Percentiles rank a stretch among this genome's conserved stretches.
phyloP scores from a whole-genome alignment of 1,140 invertebrate genomes.

The Teleopsis dalmanni region DNA sequence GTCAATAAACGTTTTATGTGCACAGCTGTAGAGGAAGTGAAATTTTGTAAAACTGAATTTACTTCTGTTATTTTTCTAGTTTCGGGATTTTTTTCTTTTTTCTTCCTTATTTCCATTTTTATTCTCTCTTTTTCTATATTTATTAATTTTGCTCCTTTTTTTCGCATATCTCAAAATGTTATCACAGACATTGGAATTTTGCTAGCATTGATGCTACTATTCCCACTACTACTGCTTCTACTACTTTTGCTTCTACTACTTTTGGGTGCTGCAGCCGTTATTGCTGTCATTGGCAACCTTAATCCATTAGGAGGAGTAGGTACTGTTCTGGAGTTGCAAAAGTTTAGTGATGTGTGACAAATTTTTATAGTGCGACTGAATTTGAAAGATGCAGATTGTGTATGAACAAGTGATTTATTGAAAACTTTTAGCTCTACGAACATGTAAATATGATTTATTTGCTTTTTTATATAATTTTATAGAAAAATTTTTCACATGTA shows the following conservation, averaged over 20 bases:
- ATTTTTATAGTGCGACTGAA: background rate
- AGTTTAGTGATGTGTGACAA: background rate
- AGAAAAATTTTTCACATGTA: too few species aligned
- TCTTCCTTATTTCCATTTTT: background rate
- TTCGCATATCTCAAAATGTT: background rate
- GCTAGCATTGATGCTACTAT: background rate
- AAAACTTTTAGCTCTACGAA: background rate
- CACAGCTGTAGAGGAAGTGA: constrained; percentile 24
- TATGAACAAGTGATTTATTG: constrained; percentile 11
- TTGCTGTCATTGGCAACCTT: too few species aligned
- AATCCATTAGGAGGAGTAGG: too few species aligned
- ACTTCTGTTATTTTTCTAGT: background rate
- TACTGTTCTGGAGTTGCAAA: too few species aligned
- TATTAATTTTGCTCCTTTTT: background rate
- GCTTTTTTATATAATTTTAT: too few species aligned
- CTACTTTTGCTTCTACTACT: background rate
- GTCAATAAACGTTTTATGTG: constrained; percentile 32
- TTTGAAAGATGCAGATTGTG: constrained; percentile 3
- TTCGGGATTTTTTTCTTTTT: background rate
- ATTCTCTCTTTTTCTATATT: background rate
- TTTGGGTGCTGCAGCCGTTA: background rate
- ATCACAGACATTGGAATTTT: too few species aligned
- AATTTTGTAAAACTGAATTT: constrained; percentile 7
- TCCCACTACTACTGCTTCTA: background rate
- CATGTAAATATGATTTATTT: too few species aligned